Conservation (phyloP, 2,113 vertebrate genomes). For the Nasalis larvatus region DNA sequence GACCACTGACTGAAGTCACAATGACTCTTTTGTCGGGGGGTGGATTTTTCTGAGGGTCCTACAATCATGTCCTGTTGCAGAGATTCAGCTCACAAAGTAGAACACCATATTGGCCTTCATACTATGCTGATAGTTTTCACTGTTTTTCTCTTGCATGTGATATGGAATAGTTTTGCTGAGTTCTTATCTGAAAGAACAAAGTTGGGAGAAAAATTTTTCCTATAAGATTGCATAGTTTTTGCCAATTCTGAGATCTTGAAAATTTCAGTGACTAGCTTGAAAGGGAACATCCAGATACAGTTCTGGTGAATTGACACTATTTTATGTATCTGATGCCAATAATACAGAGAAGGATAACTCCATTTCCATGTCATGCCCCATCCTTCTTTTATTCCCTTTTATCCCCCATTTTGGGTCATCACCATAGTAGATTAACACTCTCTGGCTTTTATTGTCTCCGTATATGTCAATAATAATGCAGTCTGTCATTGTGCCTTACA, state of each 20-base stretch:
- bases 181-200: neutral
- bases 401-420: neutral
- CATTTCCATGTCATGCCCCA: neutral
- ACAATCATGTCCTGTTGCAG: slow-evolving; percentile 11
- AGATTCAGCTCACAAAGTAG: neutral
- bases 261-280: neutral
- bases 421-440: neutral
- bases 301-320: neutral
- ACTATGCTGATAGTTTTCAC: neutral
- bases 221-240: neutral
- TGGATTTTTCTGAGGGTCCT: slow-evolving; percentile 28
- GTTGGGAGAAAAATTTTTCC: neutral
- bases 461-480: neutral
- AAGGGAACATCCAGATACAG: neutral
- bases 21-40: neutral
- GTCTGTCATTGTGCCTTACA: neutral
- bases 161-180: neutral
- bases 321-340: neutral
- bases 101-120: neutral
- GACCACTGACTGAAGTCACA: neutral
- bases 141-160: neutral
- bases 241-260: neutral
- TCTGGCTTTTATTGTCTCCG: neutral
- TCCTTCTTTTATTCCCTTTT: neutral
- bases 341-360: neutral